A percentile compares a stretch with the other conserved stretches of the same genome.
Evolutionary conservation across 1,140 invertebrate species (phyloP).

Genomic region (Scaptodrosophila lebanonensis): DNA sequence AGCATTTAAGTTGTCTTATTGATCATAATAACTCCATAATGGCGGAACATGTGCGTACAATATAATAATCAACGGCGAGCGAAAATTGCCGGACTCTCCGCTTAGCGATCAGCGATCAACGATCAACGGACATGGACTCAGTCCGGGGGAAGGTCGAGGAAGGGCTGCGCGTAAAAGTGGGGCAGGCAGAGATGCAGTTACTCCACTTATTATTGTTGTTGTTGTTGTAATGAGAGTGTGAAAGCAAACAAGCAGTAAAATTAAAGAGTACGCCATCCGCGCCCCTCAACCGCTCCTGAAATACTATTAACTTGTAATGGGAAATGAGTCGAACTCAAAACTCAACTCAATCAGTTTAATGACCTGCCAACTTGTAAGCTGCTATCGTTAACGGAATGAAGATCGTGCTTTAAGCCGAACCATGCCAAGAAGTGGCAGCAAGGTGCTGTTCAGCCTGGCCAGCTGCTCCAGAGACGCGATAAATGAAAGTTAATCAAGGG

Average conservation of each 20-base stretch:
- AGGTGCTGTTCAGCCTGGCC: too few relatives aligned
- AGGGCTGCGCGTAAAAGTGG: slow-evolving; percentile 47
- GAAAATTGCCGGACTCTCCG: slow-evolving; percentile 68
- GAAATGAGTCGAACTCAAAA: slow-evolving; percentile 58
- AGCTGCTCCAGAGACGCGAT: too few relatives aligned
- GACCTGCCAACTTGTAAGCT: slow-evolving; percentile 57
- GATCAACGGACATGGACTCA: too few relatives aligned
- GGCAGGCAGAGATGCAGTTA: slow-evolving; percentile 16
- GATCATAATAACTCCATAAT: slow-evolving; percentile 78
- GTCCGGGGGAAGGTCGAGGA: neutral
- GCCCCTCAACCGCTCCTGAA: slow-evolving; percentile 11
- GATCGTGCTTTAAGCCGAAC: too few relatives aligned
- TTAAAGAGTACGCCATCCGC: slow-evolving; percentile 41
- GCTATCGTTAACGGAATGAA: too few relatives aligned
- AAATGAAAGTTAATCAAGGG: too few relatives aligned
- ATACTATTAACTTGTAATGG: slow-evolving; percentile 71
- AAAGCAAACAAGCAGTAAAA: slow-evolving; percentile 73
- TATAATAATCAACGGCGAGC: slow-evolving; percentile 71
- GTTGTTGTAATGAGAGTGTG: slow-evolving; percentile 59
- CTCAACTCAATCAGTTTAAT: slow-evolving; percentile 73
- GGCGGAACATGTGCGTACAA: slow-evolving; percentile 76
- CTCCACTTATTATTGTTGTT: slow-evolving; percentile 7
- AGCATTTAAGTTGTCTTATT: slow-evolving; percentile 77
- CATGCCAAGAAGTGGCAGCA: too few relatives aligned
- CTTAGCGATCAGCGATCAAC: slow-evolving; percentile 11